These are phyloP conservation scores for Euproctis similis DNA, from an alignment of 2,888 invertebrate species.

Conservation along the genomic window DNA sequence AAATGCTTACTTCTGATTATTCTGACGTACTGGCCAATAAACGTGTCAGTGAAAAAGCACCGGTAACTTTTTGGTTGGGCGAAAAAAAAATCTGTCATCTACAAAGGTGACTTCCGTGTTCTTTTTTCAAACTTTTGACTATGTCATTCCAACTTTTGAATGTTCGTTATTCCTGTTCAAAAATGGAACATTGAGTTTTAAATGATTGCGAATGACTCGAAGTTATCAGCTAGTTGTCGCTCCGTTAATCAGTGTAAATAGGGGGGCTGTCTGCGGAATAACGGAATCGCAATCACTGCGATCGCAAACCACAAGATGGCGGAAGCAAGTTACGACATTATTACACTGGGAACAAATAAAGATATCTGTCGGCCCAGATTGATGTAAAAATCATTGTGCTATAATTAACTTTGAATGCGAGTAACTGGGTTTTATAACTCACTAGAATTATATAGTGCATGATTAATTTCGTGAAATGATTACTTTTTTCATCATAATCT, in stretches of 20 bases:
- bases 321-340: constrained; percentile 27
- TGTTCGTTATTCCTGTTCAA: no score
- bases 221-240: constrained; percentile 19
- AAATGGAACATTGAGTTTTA: constrained; percentile 8
- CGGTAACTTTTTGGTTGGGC: constrained; percentile 9
- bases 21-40: no score
- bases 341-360: constrained; percentile 17
- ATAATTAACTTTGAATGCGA: constrained; percentile 5
- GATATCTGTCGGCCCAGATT: constrained; percentile 1
- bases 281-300: constrained; percentile 42
- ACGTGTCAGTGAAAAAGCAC: constrained; percentile 7
- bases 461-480: no score
- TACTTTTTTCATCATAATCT: no score
- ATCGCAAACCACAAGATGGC: constrained; percentile 24
- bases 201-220: constrained; percentile 8
- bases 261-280: constrained; percentile 23
- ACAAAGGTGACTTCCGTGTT: constrained; percentile 12
- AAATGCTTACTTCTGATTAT: no score
- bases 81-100: constrained; percentile 19
- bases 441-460: constrained; percentile 1
- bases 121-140: constrained; percentile 14
- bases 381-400: constrained; percentile 11
- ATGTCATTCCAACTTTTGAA: constrained; percentile 22
- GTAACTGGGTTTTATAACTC: constrained; percentile 1
- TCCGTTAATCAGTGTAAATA: constrained; percentile 31